Percentiles rank a stretch among this genome's conserved stretches.
These are phyloP conservation scores for Vidua chalybeata DNA, from an alignment of 2,113 vertebrate genomes.

Conservation along the genomic window DNA sequence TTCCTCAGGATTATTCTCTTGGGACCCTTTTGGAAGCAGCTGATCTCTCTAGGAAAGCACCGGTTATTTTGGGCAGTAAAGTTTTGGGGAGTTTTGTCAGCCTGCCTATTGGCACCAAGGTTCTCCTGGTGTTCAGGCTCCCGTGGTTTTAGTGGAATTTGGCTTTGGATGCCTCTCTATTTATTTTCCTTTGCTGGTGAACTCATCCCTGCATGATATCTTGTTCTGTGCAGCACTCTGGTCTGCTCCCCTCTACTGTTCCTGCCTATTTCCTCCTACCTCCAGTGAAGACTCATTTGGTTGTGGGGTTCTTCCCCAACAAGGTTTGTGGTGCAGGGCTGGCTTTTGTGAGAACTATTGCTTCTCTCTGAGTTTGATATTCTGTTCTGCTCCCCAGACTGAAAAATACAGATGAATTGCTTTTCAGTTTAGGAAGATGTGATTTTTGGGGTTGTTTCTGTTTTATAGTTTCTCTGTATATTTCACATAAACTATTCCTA, in stretches of 20 bases:
- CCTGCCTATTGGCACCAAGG: background rate
- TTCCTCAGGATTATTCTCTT: accelerated
- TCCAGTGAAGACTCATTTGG: background rate
- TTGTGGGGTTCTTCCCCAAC: background rate
- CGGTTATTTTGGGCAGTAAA: accelerated
- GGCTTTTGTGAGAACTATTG: background rate
- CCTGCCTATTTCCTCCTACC: background rate
- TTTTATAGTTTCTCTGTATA: slow-evolving; percentile 29
- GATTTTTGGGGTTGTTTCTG: background rate
- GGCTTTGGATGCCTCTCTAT: background rate
- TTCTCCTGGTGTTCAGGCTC: background rate
- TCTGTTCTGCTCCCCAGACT: background rate
- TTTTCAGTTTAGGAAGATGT: slow-evolving; percentile 9
- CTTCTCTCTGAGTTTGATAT: background rate
- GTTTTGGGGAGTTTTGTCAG: background rate
- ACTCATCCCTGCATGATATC: background rate
- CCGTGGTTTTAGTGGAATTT: background rate
- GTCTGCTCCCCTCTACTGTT: background rate
- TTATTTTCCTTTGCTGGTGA: background rate
- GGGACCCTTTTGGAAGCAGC: background rate
- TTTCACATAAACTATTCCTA: slow-evolving; percentile 44
- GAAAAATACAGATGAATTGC: background rate
- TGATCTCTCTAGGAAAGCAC: background rate
- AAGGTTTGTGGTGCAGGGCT: background rate
- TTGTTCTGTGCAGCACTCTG: background rate